phyloP scores from a whole-genome alignment of 2,113 vertebrate species.

The Peromyscus leucopus region DNA sequence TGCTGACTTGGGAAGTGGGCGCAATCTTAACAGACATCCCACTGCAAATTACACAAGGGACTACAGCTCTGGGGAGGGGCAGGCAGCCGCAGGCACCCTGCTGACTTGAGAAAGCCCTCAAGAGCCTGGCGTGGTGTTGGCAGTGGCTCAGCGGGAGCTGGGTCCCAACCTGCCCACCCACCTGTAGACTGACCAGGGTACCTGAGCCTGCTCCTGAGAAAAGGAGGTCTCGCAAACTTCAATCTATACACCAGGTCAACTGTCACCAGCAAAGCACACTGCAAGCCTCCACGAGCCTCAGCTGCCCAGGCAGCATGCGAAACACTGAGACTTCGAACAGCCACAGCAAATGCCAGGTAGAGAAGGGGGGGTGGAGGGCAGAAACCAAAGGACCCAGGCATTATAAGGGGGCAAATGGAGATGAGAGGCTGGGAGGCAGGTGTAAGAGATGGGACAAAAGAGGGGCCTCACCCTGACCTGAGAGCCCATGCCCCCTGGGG shows the following conservation, averaged over 20 bases:
- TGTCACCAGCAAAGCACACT: not conserved
- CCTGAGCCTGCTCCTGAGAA: not conserved
- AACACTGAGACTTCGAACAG: not conserved
- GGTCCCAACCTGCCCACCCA: not conserved
- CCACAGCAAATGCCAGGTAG: not conserved
- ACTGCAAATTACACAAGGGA: slow-evolving; percentile 86
- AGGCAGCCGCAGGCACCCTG: slow-evolving; percentile 66
- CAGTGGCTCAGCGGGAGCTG: not conserved
- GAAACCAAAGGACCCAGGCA: not conserved
- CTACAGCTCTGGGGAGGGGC: slow-evolving; percentile 32
- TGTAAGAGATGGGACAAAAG: not conserved
- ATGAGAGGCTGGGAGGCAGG: not conserved
- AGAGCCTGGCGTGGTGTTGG: not conserved
- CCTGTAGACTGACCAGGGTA: not conserved
- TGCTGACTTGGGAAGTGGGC: slow-evolving; percentile 91
- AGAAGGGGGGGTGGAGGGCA: not conserved
- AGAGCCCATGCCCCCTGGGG: not conserved
- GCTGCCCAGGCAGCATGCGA: not conserved
- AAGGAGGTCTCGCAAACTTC: not conserved
- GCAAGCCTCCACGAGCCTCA: not conserved
- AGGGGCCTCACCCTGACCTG: too few species aligned
- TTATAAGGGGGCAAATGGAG: too few species aligned
- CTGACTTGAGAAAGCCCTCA: slow-evolving; percentile 74
- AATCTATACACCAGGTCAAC: not conserved
- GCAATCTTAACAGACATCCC: slow-evolving; percentile 88